Base-by-base conservation (phyloP, 2,888 invertebrate genomes). In the Cataglyphis albicans region DNA sequence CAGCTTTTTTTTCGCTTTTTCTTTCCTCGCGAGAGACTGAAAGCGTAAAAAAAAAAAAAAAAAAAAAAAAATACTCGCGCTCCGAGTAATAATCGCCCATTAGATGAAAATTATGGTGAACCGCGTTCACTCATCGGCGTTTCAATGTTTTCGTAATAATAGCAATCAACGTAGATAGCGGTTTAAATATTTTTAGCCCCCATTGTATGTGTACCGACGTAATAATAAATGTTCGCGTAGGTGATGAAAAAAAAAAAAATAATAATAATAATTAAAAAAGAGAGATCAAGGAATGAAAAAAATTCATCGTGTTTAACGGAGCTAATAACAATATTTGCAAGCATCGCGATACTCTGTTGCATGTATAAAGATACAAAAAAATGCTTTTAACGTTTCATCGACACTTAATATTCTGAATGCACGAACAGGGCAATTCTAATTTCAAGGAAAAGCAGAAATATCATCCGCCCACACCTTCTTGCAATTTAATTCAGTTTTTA, bases 351-450 rank as follows among this genome's bases (percentile, higher is more conserved):
- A 15, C 44, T 32, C 15, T 44, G 44, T 44, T 21, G 64, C 21
- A 25, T 48, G 44, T 25, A 38, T 52, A 1, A 55, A 29, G 35
- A 76, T 55, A 67, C 44, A 67, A 21, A 75, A 32, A 52, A 65
- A 75, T 48, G 52, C 67, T 67, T 67, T 76, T 76, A 76, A 5
- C 29, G 61, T 67, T 76, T 55, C 52, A 55, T 64, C 65, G 75
- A 35, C 67, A 67, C 67, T 76, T 76, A 67, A 76, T 67, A 76
- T 67, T 67, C 67, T 25, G 52, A 75, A 75, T 76, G 67, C 67
- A 55, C 55, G 25, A 65, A 48, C 48, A 25, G 29, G 55, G 38
- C 38, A 76, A 67, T 76, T 67, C n/a, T 67, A 55, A 55, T 52
- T 67, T 25, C 35, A 9, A 55, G 67, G 12, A 76, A 55, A 55